Evolutionary conservation across 2,797 vertebrate genomes (phyloP), one percentile per base, ranked within the genome.

Genomic region (Myioborus melanocephalus): DNA sequence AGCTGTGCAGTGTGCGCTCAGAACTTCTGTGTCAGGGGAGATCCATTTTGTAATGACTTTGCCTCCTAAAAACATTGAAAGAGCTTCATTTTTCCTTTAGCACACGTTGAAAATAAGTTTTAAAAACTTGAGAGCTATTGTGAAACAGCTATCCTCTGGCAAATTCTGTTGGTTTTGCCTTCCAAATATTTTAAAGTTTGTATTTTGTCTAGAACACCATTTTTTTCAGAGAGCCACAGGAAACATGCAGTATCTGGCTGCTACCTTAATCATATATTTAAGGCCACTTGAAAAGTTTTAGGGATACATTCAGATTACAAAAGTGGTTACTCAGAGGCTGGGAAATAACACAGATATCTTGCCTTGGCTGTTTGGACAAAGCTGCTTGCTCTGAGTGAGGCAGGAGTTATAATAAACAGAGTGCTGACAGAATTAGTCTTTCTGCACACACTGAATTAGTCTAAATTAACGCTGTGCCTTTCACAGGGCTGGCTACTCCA

Each of bases 181-280:
- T 95, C 88, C 95, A 95, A 89, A 69, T 88, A 41, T 76, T 94
- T 94, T 65, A n/a, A 79, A 89, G 87, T 83, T 96, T 90, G 50
- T 78, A 76, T 59, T 94, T 46, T 91, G 66, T 90, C 70, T 91
- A 71, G 65, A 59, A 49, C 23, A 90, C 32, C 8, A 8, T 43
- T 28, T 76, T 26, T 89, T 69, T 18, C 37, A 56, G 57, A 83
- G 46, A 65, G n/a, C 50, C 43, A 68, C 28, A 50, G 77, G 80
- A 95, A 89, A 69, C 35, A 65, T 16, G 65, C 30, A 82, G 12
- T 70, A 47, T 82, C 47, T 83, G 64, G 35, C 84, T 83, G n/a
- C 83, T 94, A 83, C 72, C 73, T 90, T 90, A 94, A 69, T 86
- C 50, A 47, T 60, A 8, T 73, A 50, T 83, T 75, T 90, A 81